Evolutionary conservation across 1,140 invertebrate species (phyloP).

Genomic region (Spodoptera frugiperda): DNA sequence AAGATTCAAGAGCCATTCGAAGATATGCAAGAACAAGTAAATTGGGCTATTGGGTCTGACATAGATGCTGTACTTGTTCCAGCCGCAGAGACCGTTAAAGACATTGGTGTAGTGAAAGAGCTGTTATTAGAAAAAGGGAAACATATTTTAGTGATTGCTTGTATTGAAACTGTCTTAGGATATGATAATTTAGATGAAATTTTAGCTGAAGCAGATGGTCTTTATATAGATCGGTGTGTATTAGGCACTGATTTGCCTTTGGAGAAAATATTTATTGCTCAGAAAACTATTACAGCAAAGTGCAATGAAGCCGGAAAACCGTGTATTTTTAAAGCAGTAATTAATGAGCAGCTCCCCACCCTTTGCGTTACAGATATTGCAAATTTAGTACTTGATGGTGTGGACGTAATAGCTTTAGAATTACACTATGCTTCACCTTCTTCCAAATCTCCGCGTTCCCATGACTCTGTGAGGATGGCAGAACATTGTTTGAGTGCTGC

Average conservation of each 20-base stretch:
- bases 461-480: constrained; percentile 76
- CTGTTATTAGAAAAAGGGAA: constrained; percentile 78
- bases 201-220: constrained; percentile 88
- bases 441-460: constrained; percentile 85
- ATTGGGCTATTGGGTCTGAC: constrained; percentile 75
- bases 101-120: constrained; percentile 69
- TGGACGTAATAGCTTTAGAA: constrained; percentile 88
- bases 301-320: constrained; percentile 87
- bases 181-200: constrained; percentile 90
- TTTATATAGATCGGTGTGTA: constrained; percentile 90
- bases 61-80: constrained; percentile 77
- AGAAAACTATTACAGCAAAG: constrained; percentile 90
- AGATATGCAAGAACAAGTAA: constrained; percentile 78
- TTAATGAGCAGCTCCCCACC: constrained; percentile 87
- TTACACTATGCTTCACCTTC: constrained; percentile 87
- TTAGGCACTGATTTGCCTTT: constrained; percentile 91
- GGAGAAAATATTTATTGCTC: constrained; percentile 92
- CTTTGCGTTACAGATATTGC: constrained; percentile 89
- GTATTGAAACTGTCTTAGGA: constrained; percentile 89
- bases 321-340: constrained; percentile 89
- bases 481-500: constrained; percentile 88
- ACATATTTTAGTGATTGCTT: constrained; percentile 84
- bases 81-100: constrained; percentile 67
- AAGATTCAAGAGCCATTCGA: constrained; percentile 70
- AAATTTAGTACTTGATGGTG: constrained; percentile 90